A percentile compares a stretch with the other conserved stretches of the same genome.
These are phyloP conservation scores for Aphelenchoides bicaudatus DNA, from an alignment of 2,888 invertebrate species.

Conservation along the genomic window DNA sequence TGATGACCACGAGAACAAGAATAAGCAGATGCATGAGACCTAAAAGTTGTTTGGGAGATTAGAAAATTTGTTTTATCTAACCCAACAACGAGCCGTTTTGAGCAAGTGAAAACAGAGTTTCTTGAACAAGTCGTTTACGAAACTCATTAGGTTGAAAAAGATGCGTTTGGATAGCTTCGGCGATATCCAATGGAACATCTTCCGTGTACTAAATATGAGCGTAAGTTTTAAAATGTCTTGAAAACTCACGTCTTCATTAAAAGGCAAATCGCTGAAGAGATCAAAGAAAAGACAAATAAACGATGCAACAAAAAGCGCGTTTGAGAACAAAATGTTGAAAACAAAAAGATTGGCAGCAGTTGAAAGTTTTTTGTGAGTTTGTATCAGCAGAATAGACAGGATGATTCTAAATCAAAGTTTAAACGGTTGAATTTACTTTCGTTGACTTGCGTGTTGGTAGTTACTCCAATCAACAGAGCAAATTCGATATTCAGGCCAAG, in stretches of 20 bases:
- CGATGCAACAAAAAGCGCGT: slow-evolving; percentile 54
- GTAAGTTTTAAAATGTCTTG: neutral
- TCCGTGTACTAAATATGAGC: slow-evolving; percentile 23
- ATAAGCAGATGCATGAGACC: slow-evolving; percentile 57
- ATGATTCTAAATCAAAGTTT: too few relatives aligned
- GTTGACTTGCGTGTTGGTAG: slow-evolving; percentile 47
- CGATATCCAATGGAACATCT: slow-evolving; percentile 41
- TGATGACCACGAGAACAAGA: slow-evolving; percentile 54
- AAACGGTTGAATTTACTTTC: too few relatives aligned
- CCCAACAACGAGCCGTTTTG: slow-evolving; percentile 54
- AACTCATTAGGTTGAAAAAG: slow-evolving; percentile 53
- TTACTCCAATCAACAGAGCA: slow-evolving; percentile 42
- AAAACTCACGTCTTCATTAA: slow-evolving; percentile 4
- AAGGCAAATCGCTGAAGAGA: slow-evolving; percentile 30
- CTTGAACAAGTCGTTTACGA: slow-evolving; percentile 53
- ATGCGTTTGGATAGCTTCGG: slow-evolving; percentile 57
- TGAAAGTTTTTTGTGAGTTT: slow-evolving; percentile 50
- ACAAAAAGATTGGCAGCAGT: slow-evolving; percentile 54
- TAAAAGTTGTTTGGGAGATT: too few relatives aligned
- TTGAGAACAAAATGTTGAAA: slow-evolving; percentile 55
- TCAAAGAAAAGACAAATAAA: slow-evolving; percentile 52
- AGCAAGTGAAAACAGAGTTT: slow-evolving; percentile 55
- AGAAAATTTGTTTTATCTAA: too few relatives aligned
- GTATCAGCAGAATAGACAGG: slow-evolving; percentile 41
- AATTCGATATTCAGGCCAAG: slow-evolving; percentile 47